Evolutionary conservation across 2,797 vertebrate species (phyloP).

Genomic region (Enteromius treurensis): DNA sequence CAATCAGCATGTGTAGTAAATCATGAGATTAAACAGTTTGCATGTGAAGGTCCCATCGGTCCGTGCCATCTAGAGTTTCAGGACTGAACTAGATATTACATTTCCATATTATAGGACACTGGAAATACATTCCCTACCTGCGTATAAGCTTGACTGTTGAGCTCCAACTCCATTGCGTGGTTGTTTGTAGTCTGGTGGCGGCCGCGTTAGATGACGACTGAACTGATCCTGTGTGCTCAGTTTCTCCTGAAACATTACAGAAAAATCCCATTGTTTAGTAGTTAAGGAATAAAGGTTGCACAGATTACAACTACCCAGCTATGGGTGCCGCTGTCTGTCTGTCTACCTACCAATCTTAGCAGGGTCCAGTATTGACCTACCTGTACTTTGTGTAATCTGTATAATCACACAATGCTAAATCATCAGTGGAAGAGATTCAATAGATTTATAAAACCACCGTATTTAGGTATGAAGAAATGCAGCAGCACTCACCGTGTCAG

Average conservation of each 20-base stretch:
- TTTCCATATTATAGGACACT: neutral
- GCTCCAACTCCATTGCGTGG: conserved; percentile 83
- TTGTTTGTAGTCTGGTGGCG: conserved; percentile 96
- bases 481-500: conserved; percentile 78
- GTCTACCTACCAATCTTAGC: too few species aligned
- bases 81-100: neutral
- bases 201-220: conserved; percentile 90
- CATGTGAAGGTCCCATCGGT: neutral
- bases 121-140: conserved; percentile 75
- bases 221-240: conserved; percentile 87
- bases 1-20: neutral
- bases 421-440: neutral
- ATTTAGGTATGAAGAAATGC: neutral
- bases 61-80: neutral
- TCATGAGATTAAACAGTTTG: neutral
- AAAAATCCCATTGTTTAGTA: neutral
- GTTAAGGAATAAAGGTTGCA: neutral
- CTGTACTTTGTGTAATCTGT: neutral
- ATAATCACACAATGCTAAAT: neutral
- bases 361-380: too few species aligned
- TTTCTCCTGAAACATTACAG: conserved; percentile 84
- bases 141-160: conserved; percentile 82
- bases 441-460: neutral
- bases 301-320: neutral
- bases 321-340: too few species aligned